Base-by-base conservation (phyloP, 2,797 vertebrate species). In the Pteropus rufus region DNA sequence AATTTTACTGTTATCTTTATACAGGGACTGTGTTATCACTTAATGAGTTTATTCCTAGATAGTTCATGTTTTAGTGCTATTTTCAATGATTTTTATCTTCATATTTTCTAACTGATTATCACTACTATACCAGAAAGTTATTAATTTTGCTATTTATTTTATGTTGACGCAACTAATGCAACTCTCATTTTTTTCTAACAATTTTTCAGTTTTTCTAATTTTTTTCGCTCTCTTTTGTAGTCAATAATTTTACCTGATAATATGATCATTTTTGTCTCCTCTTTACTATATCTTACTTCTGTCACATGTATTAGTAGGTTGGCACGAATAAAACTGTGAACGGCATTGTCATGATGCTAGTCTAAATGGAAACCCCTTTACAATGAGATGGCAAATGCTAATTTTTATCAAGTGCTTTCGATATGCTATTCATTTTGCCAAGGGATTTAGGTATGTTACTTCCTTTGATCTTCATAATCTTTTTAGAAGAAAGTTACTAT, bases 91-190 rank as follows among this genome's bases (percentile, higher is more conserved):
- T 92, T 86, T 92, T 82, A 54, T n/a, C 29, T 94, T 79, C 18
- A 1, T 70, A 81, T 87, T 92, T 82, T 94, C 62, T 65, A 94
- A 93, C 54, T 92, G 36, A 24, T 92, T 94, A 69, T 95, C 67
- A 73, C 36, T 76, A 44, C 19, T 54, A 82, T 39, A 44, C 9
- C 49, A 87, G 54, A 92, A 91, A 89, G 21, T 69, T 94, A 72
- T 39, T 93, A 7, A 73, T 92, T 79, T 64, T 44, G 34, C 52
- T 58, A 65, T 76, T 69, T 44, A 72, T 86, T 96, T 95, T 79
- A 88, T 26, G 36, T 72, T 72, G 54, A 39, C 23, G 75, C 36
- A 77, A 65, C n/a, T 77, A 69, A 88, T 4, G 93, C 46, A 39
- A 72, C 24, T 82, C 16, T 87, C 60, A 87, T 23, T 79, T 56